Evolutionary conservation across 2,797 vertebrate species (phyloP).

Genomic region (Pagetopsis macropterus): DNA sequence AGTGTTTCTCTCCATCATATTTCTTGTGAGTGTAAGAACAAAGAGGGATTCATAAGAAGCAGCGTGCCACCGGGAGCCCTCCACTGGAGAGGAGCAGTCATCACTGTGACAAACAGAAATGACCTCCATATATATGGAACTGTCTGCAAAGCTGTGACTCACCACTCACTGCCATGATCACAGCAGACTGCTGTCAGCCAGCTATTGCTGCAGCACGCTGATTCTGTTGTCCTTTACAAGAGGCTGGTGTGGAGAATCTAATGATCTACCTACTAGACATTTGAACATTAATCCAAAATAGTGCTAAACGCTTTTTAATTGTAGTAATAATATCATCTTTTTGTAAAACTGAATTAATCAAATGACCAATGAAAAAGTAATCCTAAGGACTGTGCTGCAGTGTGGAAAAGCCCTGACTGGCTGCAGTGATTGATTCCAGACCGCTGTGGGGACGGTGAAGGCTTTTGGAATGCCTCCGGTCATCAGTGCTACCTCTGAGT

Average conservation of each 20-base stretch:
- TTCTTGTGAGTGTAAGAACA: slow-evolving; percentile 48
- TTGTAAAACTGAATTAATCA: neutral
- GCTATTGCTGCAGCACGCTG: slow-evolving; percentile 8
- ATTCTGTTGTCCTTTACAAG: neutral
- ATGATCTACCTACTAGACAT: neutral
- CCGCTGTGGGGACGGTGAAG: neutral
- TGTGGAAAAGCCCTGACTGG: slow-evolving; percentile 1
- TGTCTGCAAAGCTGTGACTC: slow-evolving; percentile 35
- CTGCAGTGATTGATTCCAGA: slow-evolving; percentile 16
- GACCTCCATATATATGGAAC: slow-evolving; percentile 37
- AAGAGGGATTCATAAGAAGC: slow-evolving; percentile 40
- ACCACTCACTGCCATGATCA: slow-evolving; percentile 3
- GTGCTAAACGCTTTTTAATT: slow-evolving; percentile 2
- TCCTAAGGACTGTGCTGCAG: neutral
- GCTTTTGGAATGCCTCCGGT: neutral
- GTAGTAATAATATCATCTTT: slow-evolving; percentile 10
- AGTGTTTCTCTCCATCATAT: slow-evolving; percentile 34
- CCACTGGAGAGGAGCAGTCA: slow-evolving; percentile 50
- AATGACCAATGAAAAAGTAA: neutral
- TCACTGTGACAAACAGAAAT: slow-evolving; percentile 12
- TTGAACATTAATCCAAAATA: neutral
- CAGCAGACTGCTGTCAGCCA: slow-evolving; percentile 31
- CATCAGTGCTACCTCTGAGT: neutral
- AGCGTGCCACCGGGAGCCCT: slow-evolving; percentile 31
- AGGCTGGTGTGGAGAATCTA: neutral